Conservation (phyloP, 1,140 invertebrate genomes). For the Ditylenchus dipsaci region DNA sequence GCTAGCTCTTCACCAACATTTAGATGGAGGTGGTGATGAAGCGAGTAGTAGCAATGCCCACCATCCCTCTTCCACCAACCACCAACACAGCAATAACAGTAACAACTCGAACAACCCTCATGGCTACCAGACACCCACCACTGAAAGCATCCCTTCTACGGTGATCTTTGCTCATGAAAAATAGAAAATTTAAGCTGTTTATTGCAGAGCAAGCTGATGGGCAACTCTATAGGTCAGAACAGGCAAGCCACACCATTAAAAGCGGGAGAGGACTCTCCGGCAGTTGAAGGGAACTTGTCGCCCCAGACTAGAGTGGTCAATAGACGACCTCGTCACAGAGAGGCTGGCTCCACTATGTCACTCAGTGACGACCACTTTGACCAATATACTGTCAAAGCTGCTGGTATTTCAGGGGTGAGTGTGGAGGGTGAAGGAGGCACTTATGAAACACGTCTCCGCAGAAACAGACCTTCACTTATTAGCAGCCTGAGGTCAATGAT, state of each 20-base stretch:
- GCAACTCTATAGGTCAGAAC: background rate
- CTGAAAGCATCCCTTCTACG: background rate
- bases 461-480: constrained; percentile 55
- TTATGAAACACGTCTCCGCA: constrained; percentile 23
- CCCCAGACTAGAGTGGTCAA: background rate
- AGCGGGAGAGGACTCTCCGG: background rate
- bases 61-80: too few relatives aligned
- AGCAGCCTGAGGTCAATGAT: constrained; percentile 51
- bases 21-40: background rate
- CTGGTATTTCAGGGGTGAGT: background rate
- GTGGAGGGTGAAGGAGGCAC: background rate
- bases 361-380: constrained; percentile 56
- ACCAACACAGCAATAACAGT: background rate
- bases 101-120: background rate
- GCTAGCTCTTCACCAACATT: background rate
- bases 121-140: too few relatives aligned
- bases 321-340: constrained; percentile 6
- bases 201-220: constrained; percentile 1
- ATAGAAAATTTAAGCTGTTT: background rate
- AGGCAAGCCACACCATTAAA: background rate
- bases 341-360: constrained; percentile 40
- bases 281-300: background rate
- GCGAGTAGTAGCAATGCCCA: background rate
- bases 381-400: constrained; percentile 50
- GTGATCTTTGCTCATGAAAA: background rate